Base-by-base conservation (phyloP, 2,888 invertebrate species). In the Himalopsyche tibetana region DNA sequence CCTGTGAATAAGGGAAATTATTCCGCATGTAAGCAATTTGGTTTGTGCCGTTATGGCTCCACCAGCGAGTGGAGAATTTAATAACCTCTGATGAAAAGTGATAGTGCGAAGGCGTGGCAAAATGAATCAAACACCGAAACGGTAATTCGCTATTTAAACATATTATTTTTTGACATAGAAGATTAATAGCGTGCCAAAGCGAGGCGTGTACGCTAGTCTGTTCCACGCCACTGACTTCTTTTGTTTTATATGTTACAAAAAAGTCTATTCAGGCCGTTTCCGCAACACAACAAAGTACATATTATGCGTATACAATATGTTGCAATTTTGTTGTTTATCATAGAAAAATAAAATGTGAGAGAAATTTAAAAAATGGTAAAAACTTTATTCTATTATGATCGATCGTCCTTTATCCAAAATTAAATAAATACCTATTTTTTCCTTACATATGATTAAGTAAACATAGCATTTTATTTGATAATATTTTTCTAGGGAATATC, bases 161-260 rank as follows among this genome's bases (percentile, higher is more conserved):
- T 80, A 84, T 84, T 84, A 84, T 56, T 84, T 84, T 56, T 80
- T 28, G 80, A 55, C 80, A 84, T 42, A 45, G 42, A 17, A 38
- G 82, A 84, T 80, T 84, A 84, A 84, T 55, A 42, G 36, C 56
- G 45, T 5, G 51, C 45, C 38, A 42, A 17, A 19, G 83, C 51
- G 19, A 36, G 19, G 69, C 55, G 83, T 83, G 51, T 36, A 19
- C 19, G 28, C 19, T 63, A 3, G 63, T 63, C 19, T 19, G 63
- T 63, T 56, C 63, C 63, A 63, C 63, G 63, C 63, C 63, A 19
- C 19, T 63, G 63, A 11, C 63, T 45, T 5, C 83, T 74, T 83
- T 83, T 55, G 79, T 79, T 55, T 51, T 15, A 51, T 51, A 51
- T 12, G 19, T 63, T 28, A 19, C 19, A 8, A 28, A 63, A 63